Base-by-base conservation (phyloP, 2,797 vertebrate species). In the Oryzias sinensis region DNA sequence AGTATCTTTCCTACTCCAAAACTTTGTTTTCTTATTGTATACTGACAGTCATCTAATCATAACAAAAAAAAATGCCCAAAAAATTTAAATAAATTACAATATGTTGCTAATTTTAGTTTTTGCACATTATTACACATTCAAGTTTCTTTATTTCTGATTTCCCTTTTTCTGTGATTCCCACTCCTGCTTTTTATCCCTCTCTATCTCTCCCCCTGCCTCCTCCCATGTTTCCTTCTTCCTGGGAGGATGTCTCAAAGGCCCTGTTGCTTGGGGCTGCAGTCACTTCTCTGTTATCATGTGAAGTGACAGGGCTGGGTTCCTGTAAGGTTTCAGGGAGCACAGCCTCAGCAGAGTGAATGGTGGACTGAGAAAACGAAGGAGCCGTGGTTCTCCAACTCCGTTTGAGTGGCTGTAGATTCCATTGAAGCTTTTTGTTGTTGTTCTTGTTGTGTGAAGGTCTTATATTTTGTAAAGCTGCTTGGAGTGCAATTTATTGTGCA, bases 281-380 rank as follows among this genome's bases (percentile, higher is more conserved):
- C 87, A 87, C 75, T 83, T 74, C 76, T 72, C 41, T 50, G 61
- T 83, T 69, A 49, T 87, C 76, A 88, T 84, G 58, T 69, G 63
- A 84, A 80, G 82, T 82, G 88, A 86, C 89, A 88, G 81, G 65
- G 54, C 76, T 76, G 71, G 74, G 65, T 62, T 77, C 79, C 62
- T 88, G 70, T 81, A 83, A 87, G 77, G 70, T 84, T 80, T 80
- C 75, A 77, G 70, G 52, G 65, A 77, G 52, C 83, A 69, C 66
- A 80, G 58, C 65, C 72, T 50, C 68, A 80, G 70, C 65, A 81
- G 54, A 77, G 67, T 59, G 70, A 71, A 77, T 67, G 62, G 65
- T 67, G 62, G 65, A 62, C 68, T 77, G 78, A 83, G 77, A 59
- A 64, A 70, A 58, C 17, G 74, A 72, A 71, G 5, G 22, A 52